A percentile compares a stretch with the other conserved stretches of the same genome.
Conservation (phyloP, 2,888 invertebrate genomes). For the Carterocephalus palaemon region DNA sequence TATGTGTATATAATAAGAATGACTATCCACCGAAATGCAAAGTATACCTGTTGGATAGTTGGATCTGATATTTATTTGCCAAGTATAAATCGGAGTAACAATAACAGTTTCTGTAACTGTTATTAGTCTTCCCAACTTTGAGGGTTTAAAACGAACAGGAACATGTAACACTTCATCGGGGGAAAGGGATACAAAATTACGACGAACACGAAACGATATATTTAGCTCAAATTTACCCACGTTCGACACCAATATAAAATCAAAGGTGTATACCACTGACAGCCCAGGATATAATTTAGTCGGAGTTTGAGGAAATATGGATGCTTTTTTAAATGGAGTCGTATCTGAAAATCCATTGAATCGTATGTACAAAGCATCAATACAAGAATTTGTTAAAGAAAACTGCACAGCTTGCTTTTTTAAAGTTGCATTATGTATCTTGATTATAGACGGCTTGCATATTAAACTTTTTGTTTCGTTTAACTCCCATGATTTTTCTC, state of each 20-base stretch:
- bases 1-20: constrained; percentile 48
- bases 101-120: constrained; percentile 43
- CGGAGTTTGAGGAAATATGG: constrained; percentile 45
- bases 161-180: constrained; percentile 46
- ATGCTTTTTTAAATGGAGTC: constrained; percentile 41
- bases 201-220: constrained; percentile 52
- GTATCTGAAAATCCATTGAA: constrained; percentile 48
- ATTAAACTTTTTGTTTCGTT: constrained; percentile 39
- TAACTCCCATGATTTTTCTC: constrained; percentile 36
- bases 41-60: constrained; percentile 45
- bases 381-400: constrained; percentile 46
- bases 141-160: constrained; percentile 43
- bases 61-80: constrained; percentile 48
- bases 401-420: constrained; percentile 49
- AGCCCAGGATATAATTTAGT: constrained; percentile 56
- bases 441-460: constrained; percentile 44
- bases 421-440: constrained; percentile 36
- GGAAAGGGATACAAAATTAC: constrained; percentile 35
- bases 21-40: constrained; percentile 42
- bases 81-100: constrained; percentile 52
- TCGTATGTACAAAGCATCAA: constrained; percentile 45
- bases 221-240: constrained; percentile 38
- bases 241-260: constrained; percentile 41
- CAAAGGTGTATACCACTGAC: constrained; percentile 43
- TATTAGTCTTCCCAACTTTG: constrained; percentile 35